Conservation (phyloP, 2,113 vertebrate genomes). For the Cryptomyrus ogoouensis region DNA sequence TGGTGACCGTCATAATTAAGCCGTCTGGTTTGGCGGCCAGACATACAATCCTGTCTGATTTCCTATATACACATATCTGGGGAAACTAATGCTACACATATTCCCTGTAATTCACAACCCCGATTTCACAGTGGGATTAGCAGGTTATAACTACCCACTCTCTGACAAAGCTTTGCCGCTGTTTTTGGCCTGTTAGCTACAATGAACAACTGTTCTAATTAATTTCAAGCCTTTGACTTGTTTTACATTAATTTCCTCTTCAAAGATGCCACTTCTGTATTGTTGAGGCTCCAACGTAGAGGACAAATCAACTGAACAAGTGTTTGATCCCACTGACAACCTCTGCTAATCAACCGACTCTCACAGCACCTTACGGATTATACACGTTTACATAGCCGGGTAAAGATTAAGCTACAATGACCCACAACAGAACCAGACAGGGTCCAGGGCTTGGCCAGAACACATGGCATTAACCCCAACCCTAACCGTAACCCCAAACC, state of each 20-base stretch:
- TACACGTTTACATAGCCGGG: neutral
- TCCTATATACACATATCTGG: neutral
- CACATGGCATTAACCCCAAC: neutral
- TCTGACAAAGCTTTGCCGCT: neutral
- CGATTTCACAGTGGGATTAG: neutral
- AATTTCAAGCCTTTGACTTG: constrained; percentile 9
- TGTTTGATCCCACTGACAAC: constrained; percentile 37
- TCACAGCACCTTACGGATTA: constrained; percentile 7
- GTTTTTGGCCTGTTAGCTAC: neutral
- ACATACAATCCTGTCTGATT: constrained; percentile 39
- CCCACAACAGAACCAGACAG: neutral
- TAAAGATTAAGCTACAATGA: neutral
- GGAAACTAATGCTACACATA: neutral
- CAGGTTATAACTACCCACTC: constrained; percentile 11
- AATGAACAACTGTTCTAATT: neutral
- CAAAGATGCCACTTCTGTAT: neutral
- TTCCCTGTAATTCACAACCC: constrained; percentile 1
- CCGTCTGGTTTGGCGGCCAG: constrained; percentile 32
- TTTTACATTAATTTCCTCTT: constrained; percentile 13
- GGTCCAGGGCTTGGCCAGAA: neutral
- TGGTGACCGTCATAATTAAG: constrained; percentile 13
- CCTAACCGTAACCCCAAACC: neutral
- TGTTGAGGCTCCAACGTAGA: neutral
- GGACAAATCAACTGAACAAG: constrained; percentile 21
- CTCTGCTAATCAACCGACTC: constrained; percentile 39